Evolutionary conservation across 1,140 invertebrate species (phyloP), one percentile per base, ranked within the genome.

Genomic region (Samia ricini): DNA sequence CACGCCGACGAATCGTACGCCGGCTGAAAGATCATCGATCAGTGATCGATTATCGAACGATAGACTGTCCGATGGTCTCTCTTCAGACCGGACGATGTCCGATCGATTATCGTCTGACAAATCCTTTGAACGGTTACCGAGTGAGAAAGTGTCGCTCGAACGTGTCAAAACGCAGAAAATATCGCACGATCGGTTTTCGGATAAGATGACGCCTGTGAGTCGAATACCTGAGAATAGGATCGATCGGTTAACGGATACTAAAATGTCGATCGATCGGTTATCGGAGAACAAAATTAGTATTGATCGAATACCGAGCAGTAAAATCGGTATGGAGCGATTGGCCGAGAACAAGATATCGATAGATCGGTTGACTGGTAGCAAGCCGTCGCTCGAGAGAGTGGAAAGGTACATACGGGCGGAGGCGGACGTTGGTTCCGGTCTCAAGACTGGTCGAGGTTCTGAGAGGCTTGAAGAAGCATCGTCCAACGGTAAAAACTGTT

Each of bases 341-440:
- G 65, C 60, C 18, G 65, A 67, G 3, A 66, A 61, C 18, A 66
- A 68, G 29, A 42, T 73, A 57, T 56, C 63, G 5, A 56, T 68
- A 10, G 74, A 73, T 5, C 49, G 69, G 12, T 26, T 69, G 56
- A 59, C 60, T 3, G 62, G 56, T 10, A 60, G 69, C 42, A 77
- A 77, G 69, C 62, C 71, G 67, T 63, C 68, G 48, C 29, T 71
- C 1, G 68, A 70, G 2, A 29, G 62, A 18, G 49, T 67, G 55
- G 81, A 85, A 57, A 69, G 79, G 12, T 88, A 75, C 64, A 76
- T 88, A 2, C 62, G 73, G 8, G 87, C 87, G 0, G 87, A 89
- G 59, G 87, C 87, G 3, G 87, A 88, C 48, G 85, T 89, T 22
- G 86, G 86, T n/a, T 86, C 80, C 8, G 82, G 74, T 1, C 49